A percentile compares a stretch with the other conserved stretches of the same genome.
These are phyloP conservation scores for Eupithecia centaureata DNA, from an alignment of 2,888 invertebrate genomes.

Conservation along the genomic window DNA sequence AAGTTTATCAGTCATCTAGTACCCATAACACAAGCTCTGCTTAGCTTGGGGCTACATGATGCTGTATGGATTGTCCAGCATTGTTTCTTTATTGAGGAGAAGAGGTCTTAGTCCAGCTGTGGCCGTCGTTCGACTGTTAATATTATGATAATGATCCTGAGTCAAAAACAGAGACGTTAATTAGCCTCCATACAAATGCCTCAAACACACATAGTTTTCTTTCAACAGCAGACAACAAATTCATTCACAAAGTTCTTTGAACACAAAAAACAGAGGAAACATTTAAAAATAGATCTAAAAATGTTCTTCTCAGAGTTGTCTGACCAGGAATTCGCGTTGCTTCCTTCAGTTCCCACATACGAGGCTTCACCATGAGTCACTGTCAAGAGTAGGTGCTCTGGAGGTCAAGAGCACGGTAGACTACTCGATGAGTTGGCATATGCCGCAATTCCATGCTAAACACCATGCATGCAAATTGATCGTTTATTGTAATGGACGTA, in stretches of 20 bases:
- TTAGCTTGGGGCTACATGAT: too few species aligned
- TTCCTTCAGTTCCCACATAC: constrained; percentile 51
- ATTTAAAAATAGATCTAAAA: constrained; percentile 11
- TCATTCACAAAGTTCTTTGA: neutral
- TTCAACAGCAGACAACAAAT: neutral
- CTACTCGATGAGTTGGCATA: constrained; percentile 71
- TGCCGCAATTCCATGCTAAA: constrained; percentile 60
- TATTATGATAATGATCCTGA: neutral
- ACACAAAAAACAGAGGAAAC: neutral
- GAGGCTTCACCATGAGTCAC: constrained; percentile 63
- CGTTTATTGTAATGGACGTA: neutral
- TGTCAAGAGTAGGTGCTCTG: constrained; percentile 44
- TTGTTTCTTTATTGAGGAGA: too few species aligned
- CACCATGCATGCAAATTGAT: constrained; percentile 17
- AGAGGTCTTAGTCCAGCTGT: too few species aligned
- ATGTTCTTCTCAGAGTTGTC: constrained; percentile 12
- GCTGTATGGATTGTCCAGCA: too few species aligned
- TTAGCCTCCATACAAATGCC: neutral
- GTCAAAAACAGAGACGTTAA: neutral
- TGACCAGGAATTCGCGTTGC: constrained; percentile 44
- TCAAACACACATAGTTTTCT: neutral
- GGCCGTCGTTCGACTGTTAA: neutral
- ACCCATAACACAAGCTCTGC: too few species aligned
- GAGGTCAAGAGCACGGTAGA: constrained; percentile 79
- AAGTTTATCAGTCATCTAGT: too few species aligned